Percentiles rank a stretch among this genome's conserved stretches.
phyloP scores from a whole-genome alignment of 1,140 invertebrate genomes.

The Drosophila ficusphila region DNA sequence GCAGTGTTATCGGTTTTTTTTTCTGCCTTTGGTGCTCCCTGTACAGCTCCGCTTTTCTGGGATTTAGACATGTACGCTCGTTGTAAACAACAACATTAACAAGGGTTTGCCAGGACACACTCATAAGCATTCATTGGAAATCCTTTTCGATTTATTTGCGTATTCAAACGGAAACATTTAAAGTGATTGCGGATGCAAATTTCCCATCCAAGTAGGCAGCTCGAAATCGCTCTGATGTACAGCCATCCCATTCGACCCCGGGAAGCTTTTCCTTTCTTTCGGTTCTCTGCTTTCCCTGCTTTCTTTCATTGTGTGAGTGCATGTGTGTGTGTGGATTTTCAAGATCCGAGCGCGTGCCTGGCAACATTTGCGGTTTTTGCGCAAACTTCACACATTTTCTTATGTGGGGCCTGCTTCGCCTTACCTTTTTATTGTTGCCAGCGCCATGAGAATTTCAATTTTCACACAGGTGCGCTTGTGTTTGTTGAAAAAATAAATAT shows the following conservation, averaged over 20 bases:
- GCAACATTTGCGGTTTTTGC: constrained; percentile 81
- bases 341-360: constrained; percentile 75
- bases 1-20: constrained; percentile 58
- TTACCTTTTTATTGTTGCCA: constrained; percentile 57
- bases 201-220: constrained; percentile 57
- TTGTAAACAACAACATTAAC: constrained; percentile 81
- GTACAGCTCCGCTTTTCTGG: constrained; percentile 44
- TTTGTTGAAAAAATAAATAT: constrained; percentile 81
- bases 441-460: constrained; percentile 77
- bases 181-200: constrained; percentile 83
- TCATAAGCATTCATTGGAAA: constrained; percentile 81
- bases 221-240: constrained; percentile 53
- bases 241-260: neutral
- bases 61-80: constrained; percentile 77
- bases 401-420: constrained; percentile 47
- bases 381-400: constrained; percentile 80
- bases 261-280: constrained; percentile 10
- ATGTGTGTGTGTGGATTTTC: constrained; percentile 38
- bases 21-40: constrained; percentile 6
- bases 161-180: constrained; percentile 83
- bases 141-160: constrained; percentile 83
- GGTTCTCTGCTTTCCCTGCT: constrained; percentile 10
- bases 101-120: constrained; percentile 71
- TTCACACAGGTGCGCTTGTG: constrained; percentile 75
- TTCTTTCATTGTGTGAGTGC: constrained; percentile 7